A percentile compares a stretch with the other conserved stretches of the same genome.
Evolutionary conservation across 1,140 invertebrate species (phyloP).

Genomic region (Campoletis sonorensis): DNA sequence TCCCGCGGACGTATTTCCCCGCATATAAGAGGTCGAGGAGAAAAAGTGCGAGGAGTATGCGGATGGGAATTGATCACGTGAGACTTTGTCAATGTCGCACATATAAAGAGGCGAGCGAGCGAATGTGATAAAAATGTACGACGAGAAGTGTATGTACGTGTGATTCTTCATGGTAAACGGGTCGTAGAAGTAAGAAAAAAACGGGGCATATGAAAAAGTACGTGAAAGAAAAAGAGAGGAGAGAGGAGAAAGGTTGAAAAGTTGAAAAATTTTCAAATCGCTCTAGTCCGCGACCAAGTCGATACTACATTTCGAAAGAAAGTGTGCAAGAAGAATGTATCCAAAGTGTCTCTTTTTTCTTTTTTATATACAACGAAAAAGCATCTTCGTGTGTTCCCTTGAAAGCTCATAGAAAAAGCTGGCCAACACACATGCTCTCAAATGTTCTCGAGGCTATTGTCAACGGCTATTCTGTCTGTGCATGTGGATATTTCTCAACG

Average conservation of each 20-base stretch:
- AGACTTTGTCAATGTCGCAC: conserved; percentile 20
- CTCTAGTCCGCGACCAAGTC: not conserved
- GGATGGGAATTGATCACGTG: conserved; percentile 33
- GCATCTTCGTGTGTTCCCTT: conserved; percentile 2
- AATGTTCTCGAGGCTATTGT: conserved; percentile 16
- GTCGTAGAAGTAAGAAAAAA: not conserved
- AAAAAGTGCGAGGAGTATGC: conserved; percentile 1
- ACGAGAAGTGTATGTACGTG: not conserved
- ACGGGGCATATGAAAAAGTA: too few species aligned
- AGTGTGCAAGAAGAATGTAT: not conserved
- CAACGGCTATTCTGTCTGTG: conserved; percentile 40
- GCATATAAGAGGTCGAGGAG: not conserved
- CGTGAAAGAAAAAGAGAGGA: not conserved
- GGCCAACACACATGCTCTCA: not conserved
- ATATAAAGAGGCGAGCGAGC: not conserved
- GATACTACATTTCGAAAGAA: not conserved
- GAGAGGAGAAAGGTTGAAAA: conserved; percentile 1
- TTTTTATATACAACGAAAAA: not conserved
- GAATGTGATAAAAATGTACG: conserved; percentile 11
- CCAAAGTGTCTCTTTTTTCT: not conserved
- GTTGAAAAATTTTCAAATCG: conserved; percentile 32
- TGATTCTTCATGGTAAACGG: not conserved
- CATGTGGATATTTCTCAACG: conserved; percentile 37
- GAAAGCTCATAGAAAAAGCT: conserved; percentile 34
- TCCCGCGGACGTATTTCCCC: not conserved